Conservation (phyloP, 2,888 invertebrate genomes). For the Diloba caeruleocephala region DNA sequence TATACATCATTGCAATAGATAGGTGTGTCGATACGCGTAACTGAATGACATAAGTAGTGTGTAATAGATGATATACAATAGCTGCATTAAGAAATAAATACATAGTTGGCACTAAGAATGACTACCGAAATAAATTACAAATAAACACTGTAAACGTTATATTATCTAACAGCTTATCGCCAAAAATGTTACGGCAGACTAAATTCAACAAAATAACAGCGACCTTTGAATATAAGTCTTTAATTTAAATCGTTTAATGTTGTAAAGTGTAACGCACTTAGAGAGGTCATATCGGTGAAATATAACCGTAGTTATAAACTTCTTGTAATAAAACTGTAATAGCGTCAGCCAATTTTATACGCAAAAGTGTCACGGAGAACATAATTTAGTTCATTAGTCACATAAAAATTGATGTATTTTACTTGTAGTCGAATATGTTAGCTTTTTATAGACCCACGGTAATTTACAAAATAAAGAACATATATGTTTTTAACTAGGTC, state of each 20-base stretch:
- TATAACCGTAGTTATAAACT: slow-evolving; percentile 17
- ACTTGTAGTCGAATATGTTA: neutral
- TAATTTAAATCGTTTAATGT: neutral
- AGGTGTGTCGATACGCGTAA: slow-evolving; percentile 23
- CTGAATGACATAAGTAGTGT: slow-evolving; percentile 42
- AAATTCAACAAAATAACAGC: slow-evolving; percentile 14
- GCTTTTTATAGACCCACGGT: too few relatives aligned
- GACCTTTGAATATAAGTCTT: neutral
- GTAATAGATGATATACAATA: slow-evolving; percentile 34
- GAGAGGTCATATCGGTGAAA: slow-evolving; percentile 20
- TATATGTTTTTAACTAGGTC: neutral
- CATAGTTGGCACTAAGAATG: slow-evolving; percentile 22
- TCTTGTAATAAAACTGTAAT: slow-evolving; percentile 10
- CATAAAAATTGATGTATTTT: neutral
- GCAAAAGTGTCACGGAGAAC: slow-evolving; percentile 6
- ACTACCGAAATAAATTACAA: slow-evolving; percentile 36
- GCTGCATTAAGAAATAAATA: slow-evolving; percentile 32
- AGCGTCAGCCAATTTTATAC: slow-evolving; percentile 17
- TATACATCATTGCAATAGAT: slow-evolving; percentile 28
- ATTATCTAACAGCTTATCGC: slow-evolving; percentile 23
- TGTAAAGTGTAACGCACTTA: slow-evolving; percentile 15
- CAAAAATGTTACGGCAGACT: too few relatives aligned
- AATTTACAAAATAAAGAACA: too few relatives aligned
- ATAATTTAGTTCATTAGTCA: slow-evolving; percentile 1
- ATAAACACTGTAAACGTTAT: slow-evolving; percentile 28